Conservation (phyloP, 2,797 vertebrate species). For the Chaenodraco wilsoni region DNA sequence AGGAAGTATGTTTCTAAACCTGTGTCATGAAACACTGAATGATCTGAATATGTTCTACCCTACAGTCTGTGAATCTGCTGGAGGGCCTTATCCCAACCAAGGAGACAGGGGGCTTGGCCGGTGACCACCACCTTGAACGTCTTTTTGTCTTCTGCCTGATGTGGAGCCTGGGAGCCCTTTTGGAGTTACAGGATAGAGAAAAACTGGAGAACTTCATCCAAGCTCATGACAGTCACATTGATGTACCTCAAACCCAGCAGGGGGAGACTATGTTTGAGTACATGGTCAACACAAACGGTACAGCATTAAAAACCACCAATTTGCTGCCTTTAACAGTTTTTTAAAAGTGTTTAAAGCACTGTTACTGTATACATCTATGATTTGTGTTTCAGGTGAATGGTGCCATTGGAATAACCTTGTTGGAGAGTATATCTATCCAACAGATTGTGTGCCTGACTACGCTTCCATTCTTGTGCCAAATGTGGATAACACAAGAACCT, state of each 20-base stretch:
- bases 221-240: constrained; percentile 66
- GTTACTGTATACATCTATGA: background rate
- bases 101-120: constrained; percentile 81
- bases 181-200: constrained; percentile 85
- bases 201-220: constrained; percentile 86
- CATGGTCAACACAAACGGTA: constrained; percentile 84
- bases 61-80: constrained; percentile 82
- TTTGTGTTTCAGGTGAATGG: constrained; percentile 85
- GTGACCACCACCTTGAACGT: constrained; percentile 79
- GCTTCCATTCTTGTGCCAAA: constrained; percentile 90
- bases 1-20: constrained; percentile 4
- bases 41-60: constrained; percentile 4
- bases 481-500: constrained; percentile 89
- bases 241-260: constrained; percentile 77
- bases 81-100: constrained; percentile 88
- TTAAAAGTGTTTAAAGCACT: background rate
- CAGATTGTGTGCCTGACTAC: constrained; percentile 82
- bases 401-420: constrained; percentile 85
- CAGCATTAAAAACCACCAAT: constrained; percentile 26
- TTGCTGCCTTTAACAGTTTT: constrained; percentile 1
- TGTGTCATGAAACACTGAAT: constrained; percentile 10
- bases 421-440: constrained; percentile 86
- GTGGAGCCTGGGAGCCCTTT: constrained; percentile 90
- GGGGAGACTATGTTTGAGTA: constrained; percentile 89
- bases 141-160: constrained; percentile 89